phyloP scores from a whole-genome alignment of 1,140 invertebrate species.

The Sinonovacula constricta region DNA sequence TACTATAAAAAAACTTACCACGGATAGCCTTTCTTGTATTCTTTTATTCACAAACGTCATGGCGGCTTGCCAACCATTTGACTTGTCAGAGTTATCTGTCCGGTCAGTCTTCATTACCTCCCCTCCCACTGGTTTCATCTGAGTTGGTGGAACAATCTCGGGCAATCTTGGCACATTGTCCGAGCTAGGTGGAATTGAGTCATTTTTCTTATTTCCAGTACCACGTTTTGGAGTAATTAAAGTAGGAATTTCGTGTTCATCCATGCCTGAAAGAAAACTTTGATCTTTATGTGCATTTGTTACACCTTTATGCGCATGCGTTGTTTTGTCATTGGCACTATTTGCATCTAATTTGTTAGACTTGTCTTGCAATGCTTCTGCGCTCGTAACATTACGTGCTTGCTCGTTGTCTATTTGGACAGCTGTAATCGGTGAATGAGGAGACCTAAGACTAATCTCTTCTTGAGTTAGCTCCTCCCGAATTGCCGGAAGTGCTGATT shows the following conservation, averaged over 20 bases:
- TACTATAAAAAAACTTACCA: too few relatives aligned
- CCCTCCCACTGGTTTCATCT: too few relatives aligned
- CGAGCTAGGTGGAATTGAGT: too few relatives aligned
- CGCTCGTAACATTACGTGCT: not conserved
- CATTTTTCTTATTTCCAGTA: too few relatives aligned
- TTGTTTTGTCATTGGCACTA: not conserved
- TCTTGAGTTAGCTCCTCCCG: conserved; percentile 61
- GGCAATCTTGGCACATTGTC: too few relatives aligned
- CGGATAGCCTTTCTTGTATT: conserved; percentile 56
- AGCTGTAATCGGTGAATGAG: not conserved
- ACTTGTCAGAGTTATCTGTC: too few relatives aligned
- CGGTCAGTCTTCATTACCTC: too few relatives aligned
- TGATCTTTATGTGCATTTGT: too few relatives aligned
- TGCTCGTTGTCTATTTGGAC: too few relatives aligned
- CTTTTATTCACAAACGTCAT: conserved; percentile 65
- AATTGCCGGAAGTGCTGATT: conserved; percentile 55
- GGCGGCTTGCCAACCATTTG: conserved; percentile 57
- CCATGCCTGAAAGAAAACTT: too few relatives aligned
- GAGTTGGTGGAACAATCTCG: too few relatives aligned
- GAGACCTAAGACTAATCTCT: conserved; percentile 43
- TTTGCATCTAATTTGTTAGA: not conserved
- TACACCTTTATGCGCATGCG: too few relatives aligned
- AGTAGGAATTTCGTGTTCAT: not conserved
- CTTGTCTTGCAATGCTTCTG: not conserved
- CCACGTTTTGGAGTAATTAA: not conserved